Conservation (phyloP, 2,113 vertebrate species). For the Sceloporus undulatus region DNA sequence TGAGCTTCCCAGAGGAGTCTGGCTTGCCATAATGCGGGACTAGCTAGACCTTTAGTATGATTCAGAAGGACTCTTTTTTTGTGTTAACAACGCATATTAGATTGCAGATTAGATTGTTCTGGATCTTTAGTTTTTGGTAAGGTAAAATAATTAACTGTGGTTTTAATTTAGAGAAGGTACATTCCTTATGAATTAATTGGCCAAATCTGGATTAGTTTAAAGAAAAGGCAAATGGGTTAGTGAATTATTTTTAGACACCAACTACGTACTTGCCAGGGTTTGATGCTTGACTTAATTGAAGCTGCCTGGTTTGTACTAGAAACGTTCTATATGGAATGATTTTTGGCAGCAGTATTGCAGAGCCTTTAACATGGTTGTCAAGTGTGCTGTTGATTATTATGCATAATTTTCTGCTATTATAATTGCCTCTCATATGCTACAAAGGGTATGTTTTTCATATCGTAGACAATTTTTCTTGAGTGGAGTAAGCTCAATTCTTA, state of each 20-base stretch:
- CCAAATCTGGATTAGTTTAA: conserved; percentile 46
- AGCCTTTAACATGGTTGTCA: conserved; percentile 35
- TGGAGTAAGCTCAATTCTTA: background rate
- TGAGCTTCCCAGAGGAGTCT: background rate
- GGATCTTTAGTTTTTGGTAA: conserved; percentile 37
- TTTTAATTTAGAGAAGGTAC: conserved; percentile 40
- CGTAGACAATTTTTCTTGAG: background rate
- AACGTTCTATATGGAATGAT: conserved; percentile 51
- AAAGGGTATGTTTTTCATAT: background rate
- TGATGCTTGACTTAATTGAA: conserved; percentile 62
- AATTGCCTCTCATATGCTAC: background rate
- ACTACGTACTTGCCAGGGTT: conserved; percentile 40
- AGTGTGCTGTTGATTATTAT: conserved; percentile 32
- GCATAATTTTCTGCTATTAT: conserved; percentile 6
- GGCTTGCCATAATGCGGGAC: background rate
- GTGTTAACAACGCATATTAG: background rate
- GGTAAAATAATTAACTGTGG: conserved; percentile 44
- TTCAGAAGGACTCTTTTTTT: background rate
- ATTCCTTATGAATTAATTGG: conserved; percentile 40
- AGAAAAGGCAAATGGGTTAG: conserved; percentile 39
- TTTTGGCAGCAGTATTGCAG: conserved; percentile 50
- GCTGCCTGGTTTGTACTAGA: conserved; percentile 40
- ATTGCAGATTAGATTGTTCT: background rate
- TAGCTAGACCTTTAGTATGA: background rate
- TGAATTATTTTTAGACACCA: conserved; percentile 63